Conservation (phyloP, 2,797 vertebrate species). For the Enteromius thamalakanensis region DNA sequence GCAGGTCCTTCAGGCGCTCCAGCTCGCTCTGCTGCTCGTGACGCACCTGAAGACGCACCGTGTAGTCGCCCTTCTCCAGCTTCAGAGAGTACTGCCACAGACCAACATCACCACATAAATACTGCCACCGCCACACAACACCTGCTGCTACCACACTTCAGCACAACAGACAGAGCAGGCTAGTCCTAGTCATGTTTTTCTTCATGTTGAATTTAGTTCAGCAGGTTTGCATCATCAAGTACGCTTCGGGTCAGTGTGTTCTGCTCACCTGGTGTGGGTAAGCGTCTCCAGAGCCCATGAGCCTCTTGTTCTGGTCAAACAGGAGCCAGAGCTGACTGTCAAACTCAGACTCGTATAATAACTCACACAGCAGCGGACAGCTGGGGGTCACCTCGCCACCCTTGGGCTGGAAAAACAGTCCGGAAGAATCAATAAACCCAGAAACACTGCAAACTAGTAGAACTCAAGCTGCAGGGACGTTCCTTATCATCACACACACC, state of each 20-base stretch:
- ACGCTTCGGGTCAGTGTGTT: background rate
- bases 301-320: conserved; percentile 97
- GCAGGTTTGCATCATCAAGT: background rate
- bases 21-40: conserved; percentile 94
- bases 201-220: background rate
- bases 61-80: conserved; percentile 98
- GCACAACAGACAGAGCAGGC: background rate
- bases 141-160: background rate
- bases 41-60: conserved; percentile 93
- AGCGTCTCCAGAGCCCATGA: conserved; percentile 95
- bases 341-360: conserved; percentile 97
- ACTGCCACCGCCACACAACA: background rate
- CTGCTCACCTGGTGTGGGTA: conserved; percentile 94
- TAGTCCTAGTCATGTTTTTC: background rate
- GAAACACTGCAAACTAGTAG: background rate
- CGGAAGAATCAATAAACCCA: background rate
- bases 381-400: conserved; percentile 96
- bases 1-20: conserved; percentile 95
- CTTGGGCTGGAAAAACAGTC: conserved; percentile 83
- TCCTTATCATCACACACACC: conserved; percentile 70
- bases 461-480: background rate
- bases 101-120: background rate
- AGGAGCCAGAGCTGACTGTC: conserved; percentile 99
- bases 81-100: conserved; percentile 90
- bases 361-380: conserved; percentile 93